Evolutionary conservation across 2,113 vertebrate species (phyloP).

Genomic region (Anarhynchus alexandrinus): DNA sequence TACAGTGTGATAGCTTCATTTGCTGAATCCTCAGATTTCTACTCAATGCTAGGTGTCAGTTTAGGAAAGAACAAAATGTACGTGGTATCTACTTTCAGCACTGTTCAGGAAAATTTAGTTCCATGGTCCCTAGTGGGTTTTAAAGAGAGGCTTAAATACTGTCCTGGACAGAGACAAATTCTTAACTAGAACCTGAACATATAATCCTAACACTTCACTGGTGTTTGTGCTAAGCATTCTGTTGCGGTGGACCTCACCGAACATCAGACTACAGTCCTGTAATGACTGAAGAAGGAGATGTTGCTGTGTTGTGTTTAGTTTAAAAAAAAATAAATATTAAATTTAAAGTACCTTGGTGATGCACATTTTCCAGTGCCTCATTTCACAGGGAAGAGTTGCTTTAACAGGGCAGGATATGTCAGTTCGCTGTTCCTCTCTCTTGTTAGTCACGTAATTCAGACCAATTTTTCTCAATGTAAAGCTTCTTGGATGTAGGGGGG

Average conservation of each 20-base stretch:
- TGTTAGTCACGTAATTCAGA: background rate
- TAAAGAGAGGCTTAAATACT: background rate
- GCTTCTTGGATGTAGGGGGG: background rate
- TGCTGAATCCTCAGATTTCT: background rate
- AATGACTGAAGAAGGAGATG: background rate
- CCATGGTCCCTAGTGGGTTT: background rate
- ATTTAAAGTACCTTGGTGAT: background rate
- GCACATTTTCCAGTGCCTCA: background rate
- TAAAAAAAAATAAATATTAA: background rate
- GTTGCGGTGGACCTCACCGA: background rate
- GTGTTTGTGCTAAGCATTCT: background rate
- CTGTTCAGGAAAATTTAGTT: background rate
- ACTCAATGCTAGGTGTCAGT: background rate
- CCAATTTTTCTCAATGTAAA: background rate
- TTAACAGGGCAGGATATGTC: background rate
- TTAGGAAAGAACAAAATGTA: background rate
- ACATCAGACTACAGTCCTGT: background rate
- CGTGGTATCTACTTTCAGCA: background rate
- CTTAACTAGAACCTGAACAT: background rate
- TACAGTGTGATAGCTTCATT: background rate
- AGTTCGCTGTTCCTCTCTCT: background rate
- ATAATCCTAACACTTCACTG: background rate
- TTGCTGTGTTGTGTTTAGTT: background rate
- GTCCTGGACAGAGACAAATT: background rate
- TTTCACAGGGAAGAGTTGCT: background rate